Percentiles rank a stretch among this genome's conserved stretches.
Evolutionary conservation across 2,888 invertebrate genomes (phyloP).

Genomic region (Melieria picta): DNA sequence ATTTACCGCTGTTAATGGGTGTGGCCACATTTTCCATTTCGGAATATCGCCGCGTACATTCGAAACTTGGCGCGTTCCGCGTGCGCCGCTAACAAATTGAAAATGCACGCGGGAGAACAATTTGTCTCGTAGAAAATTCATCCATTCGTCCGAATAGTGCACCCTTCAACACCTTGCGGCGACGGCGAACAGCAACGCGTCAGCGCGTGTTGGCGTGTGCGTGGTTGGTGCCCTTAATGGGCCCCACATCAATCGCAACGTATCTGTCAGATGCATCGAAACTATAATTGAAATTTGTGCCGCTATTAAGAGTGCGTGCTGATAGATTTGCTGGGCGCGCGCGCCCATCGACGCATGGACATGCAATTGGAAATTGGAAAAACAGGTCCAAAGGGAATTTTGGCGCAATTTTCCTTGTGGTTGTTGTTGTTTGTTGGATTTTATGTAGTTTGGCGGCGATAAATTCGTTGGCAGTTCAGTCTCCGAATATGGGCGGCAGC

Average conservation of each 20-base stretch:
- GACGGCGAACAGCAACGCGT: background rate
- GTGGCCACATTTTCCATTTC: too few relatives aligned
- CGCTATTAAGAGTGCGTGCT: conserved; percentile 29
- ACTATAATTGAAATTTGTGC: conserved; percentile 32
- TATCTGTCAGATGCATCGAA: conserved; percentile 29
- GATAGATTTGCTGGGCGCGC: conserved; percentile 24
- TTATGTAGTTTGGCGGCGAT: background rate
- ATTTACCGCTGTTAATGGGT: too few relatives aligned
- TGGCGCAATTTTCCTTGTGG: too few relatives aligned
- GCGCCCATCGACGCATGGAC: background rate
- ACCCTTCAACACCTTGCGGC: conserved; percentile 22
- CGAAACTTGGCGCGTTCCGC: too few relatives aligned
- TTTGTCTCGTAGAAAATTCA: conserved; percentile 26
- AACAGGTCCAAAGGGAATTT: background rate
- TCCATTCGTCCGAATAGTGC: background rate
- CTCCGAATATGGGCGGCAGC: background rate
- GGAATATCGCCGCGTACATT: too few relatives aligned
- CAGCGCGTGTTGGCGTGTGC: background rate
- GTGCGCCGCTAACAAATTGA: too few relatives aligned
- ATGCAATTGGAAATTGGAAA: background rate
- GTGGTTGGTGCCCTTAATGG: conserved; percentile 13
- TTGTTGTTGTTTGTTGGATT: background rate
- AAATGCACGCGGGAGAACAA: conserved; percentile 3
- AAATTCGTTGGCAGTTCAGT: background rate
- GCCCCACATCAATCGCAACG: conserved; percentile 29